A percentile compares a stretch with the other conserved stretches of the same genome.
phyloP scores from a whole-genome alignment of 1,140 invertebrate species.

The Steinernema khuongi region DNA sequence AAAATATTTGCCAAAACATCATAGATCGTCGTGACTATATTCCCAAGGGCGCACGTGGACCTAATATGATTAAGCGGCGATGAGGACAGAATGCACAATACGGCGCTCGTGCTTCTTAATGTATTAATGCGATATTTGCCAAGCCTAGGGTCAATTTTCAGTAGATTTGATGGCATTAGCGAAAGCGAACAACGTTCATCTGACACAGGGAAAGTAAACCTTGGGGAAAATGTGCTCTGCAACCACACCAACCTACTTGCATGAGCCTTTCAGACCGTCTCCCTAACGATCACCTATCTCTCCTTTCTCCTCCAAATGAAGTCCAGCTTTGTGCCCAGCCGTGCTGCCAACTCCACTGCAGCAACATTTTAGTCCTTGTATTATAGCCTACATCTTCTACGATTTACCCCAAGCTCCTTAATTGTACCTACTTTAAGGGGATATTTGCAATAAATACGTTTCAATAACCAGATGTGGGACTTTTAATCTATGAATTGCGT shows the following conservation, averaged over 20 bases:
- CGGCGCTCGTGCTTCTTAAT: neutral
- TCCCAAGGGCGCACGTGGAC: neutral
- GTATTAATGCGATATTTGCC: conserved; percentile 9
- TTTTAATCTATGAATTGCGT: conserved; percentile 41
- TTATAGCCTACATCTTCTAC: too few species aligned
- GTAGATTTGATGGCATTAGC: too few species aligned
- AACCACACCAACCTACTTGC: neutral
- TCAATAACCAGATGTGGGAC: conserved; percentile 36
- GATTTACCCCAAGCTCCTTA: too few species aligned
- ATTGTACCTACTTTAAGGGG: too few species aligned
- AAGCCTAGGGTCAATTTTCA: neutral
- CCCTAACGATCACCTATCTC: neutral
- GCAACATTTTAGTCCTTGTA: too few species aligned
- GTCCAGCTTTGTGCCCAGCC: neutral
- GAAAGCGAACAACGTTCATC: too few species aligned
- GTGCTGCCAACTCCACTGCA: neutral
- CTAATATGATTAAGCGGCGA: neutral
- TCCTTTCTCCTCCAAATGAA: neutral
- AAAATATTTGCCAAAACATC: neutral
- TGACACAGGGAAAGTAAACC: neutral
- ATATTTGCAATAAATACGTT: too few species aligned
- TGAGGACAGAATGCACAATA: neutral
- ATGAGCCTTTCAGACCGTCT: neutral
- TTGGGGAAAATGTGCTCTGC: too few species aligned
- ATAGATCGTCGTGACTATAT: neutral